Evolutionary conservation across 2,888 invertebrate species (phyloP).

Genomic region (Leptopilina myrica): DNA sequence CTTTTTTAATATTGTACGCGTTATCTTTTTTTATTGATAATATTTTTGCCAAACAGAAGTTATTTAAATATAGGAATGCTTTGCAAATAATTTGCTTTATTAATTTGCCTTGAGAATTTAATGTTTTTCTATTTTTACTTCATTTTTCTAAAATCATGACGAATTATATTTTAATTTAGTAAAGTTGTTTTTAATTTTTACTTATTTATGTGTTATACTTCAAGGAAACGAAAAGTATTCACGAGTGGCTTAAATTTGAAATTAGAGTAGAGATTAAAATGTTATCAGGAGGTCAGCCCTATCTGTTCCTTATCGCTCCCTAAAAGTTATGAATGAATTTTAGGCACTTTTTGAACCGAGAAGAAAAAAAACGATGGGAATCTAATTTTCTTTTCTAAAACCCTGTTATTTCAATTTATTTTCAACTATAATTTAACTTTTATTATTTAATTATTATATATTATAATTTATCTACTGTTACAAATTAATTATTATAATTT

Average conservation of each 20-base stretch:
- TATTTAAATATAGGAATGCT: slow-evolving; percentile 34
- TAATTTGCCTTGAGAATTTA: background rate
- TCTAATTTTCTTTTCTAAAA: background rate
- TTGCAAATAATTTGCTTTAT: slow-evolving; percentile 36
- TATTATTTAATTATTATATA: too few species aligned
- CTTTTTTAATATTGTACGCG: background rate
- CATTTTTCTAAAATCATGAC: too few species aligned
- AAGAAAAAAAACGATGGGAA: background rate
- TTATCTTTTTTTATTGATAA: slow-evolving; percentile 7
- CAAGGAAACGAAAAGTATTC: slow-evolving; percentile 30
- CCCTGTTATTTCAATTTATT: too few species aligned
- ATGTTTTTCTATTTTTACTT: background rate
- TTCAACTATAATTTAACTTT: background rate
- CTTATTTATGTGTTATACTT: slow-evolving; percentile 47
- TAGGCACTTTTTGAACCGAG: background rate
- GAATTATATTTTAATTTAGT: too few species aligned
- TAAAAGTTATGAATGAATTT: slow-evolving; percentile 35
- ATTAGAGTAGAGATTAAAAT: slow-evolving; percentile 42
- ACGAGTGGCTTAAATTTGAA: slow-evolving; percentile 20
- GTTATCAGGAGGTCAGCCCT: slow-evolving; percentile 48
- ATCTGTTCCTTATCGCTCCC: slow-evolving; percentile 40
- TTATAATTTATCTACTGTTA: too few species aligned
- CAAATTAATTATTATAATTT: too few species aligned
- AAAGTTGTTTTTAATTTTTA: background rate
- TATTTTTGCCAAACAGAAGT: slow-evolving; percentile 26